phyloP scores from a whole-genome alignment of 2,113 vertebrate genomes.

The Mormoops blainvillei region DNA sequence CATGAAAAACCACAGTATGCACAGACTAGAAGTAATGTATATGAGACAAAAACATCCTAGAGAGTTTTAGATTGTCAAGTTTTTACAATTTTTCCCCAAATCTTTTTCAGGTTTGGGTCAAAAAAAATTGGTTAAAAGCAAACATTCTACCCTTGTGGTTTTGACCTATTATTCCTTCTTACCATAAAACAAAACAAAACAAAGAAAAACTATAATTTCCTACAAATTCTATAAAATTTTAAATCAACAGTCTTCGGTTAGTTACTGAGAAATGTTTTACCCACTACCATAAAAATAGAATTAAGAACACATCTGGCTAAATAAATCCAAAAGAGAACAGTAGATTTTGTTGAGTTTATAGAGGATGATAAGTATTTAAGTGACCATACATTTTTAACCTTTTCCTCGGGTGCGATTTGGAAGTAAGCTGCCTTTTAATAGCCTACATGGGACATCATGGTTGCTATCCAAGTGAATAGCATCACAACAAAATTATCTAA shows the following conservation, averaged over 20 bases:
- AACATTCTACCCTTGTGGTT: not conserved
- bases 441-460: slow-evolving; percentile 37
- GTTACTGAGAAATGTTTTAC: not conserved
- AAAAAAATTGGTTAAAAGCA: slow-evolving; percentile 15
- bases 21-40: slow-evolving; percentile 38
- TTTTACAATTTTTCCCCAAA: slow-evolving; percentile 7
- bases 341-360: slow-evolving; percentile 25
- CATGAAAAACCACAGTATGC: slow-evolving; percentile 46
- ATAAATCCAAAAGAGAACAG: slow-evolving; percentile 24
- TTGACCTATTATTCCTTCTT: slow-evolving; percentile 3
- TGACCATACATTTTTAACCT: slow-evolving; percentile 62
- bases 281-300: not conserved
- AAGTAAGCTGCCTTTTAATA: slow-evolving; percentile 58
- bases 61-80: not conserved
- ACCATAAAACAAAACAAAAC: not conserved
- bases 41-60: not conserved
- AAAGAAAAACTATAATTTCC: not conserved
- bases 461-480: slow-evolving; percentile 42
- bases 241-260: slow-evolving; percentile 35
- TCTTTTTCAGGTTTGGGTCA: not conserved
- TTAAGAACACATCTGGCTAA: slow-evolving; percentile 20
- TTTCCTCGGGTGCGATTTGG: slow-evolving; percentile 46
- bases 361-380: slow-evolving; percentile 20
- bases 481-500: slow-evolving; percentile 52
- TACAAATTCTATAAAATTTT: slow-evolving; percentile 39